phyloP scores from a whole-genome alignment of 2,888 invertebrate species.

The Temnothorax unifasciatus region DNA sequence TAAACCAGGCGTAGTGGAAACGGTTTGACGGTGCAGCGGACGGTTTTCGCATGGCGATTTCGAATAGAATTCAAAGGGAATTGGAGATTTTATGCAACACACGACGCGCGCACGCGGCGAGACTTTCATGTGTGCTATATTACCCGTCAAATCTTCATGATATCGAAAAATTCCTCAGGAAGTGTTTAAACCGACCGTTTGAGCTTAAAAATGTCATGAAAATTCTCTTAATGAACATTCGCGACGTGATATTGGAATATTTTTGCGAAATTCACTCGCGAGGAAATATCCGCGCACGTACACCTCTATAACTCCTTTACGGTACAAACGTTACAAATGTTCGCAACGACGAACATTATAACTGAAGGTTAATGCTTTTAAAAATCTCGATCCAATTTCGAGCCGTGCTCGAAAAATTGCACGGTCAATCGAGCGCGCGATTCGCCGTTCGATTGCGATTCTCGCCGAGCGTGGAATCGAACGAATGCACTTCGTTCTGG shows the following conservation, averaged over 20 bases:
- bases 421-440: constrained; percentile 19
- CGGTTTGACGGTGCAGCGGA: constrained; percentile 37
- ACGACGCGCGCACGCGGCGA: not conserved
- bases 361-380: not conserved
- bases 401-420: not conserved
- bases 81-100: constrained; percentile 41
- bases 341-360: not conserved
- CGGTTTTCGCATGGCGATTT: constrained; percentile 58
- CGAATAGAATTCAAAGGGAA: constrained; percentile 62
- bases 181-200: not conserved
- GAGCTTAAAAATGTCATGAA: not conserved
- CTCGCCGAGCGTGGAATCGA: constrained; percentile 28
- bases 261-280: not conserved
- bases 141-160: constrained; percentile 9
- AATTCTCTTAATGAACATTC: not conserved
- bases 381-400: not conserved
- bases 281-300: not conserved
- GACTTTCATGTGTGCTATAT: not conserved
- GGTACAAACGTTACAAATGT: not conserved
- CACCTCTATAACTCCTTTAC: too few relatives aligned
- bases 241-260: not conserved
- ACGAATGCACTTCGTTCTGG: constrained; percentile 29
- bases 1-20: constrained; percentile 26
- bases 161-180: constrained; percentile 9
- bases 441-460: constrained; percentile 20